Base-by-base conservation (phyloP, 2,888 invertebrate species). In the Amorpha juglandis region DNA sequence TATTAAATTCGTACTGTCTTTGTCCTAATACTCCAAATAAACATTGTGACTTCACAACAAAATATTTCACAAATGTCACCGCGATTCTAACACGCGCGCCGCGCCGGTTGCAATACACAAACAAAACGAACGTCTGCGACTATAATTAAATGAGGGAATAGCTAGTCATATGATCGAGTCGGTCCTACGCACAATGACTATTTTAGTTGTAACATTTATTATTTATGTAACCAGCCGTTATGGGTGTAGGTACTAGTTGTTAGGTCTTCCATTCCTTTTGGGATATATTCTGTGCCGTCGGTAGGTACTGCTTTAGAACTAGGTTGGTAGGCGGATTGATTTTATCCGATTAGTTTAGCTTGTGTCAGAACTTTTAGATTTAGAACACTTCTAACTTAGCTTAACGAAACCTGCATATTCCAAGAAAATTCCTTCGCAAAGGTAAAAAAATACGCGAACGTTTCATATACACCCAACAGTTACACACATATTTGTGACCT, bases 81-180 rank as follows among this genome's bases (percentile, higher is more conserved):
- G 12, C 12, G 19, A 11, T 19, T 7, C 19, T 42, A 58, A 38
- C 55, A 38, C 55, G n/a, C 42, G 9, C 42, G 6, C 9, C 42
- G 45, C 14, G 38, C 9, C 55, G 55, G n/a, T 38, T 55, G 55
- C 55, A 55, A 55, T 38, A 38, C 42, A 33, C 27, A 52, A 19
- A 53, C 27, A 53, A 21, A 12, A 42, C 58, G 12, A 19, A 19
- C 58, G 55, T 16, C 42, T 38, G 14, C 0, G 12, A 19, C 58
- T 58, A 58, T 58, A 42, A 58, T 58, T 58, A 58, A 38, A 19
- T 38, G 14, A 14, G 27, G 38, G 19, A 58, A 42, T 58, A 11
- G 55, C 55, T 8, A 58, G 42, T 58, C 58, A 58, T 58, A 58
- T 58, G 58, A 58, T 19, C 58, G 19, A 58, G 42, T 12, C 58